A percentile compares a stretch with the other conserved stretches of the same genome.
These are phyloP conservation scores for Spodoptera littoralis DNA, from an alignment of 2,888 invertebrate species.

Conservation along the genomic window DNA sequence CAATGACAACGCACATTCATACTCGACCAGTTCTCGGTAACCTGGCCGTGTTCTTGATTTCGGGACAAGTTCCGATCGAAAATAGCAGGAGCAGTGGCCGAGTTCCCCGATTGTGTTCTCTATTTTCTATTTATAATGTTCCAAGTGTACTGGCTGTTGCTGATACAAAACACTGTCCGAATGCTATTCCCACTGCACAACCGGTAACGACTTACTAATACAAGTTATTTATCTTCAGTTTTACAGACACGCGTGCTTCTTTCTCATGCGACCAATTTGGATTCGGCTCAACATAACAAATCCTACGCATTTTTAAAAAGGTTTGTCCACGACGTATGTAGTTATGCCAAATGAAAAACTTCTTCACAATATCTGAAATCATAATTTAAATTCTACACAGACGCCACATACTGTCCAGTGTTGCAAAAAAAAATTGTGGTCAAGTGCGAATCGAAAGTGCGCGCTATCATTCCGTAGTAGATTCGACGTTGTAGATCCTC, in stretches of 20 bases:
- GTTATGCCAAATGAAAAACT: constrained; percentile 45
- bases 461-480: constrained; percentile 17
- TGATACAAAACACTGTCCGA: constrained; percentile 73
- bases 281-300: constrained; percentile 67
- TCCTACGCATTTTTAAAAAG: constrained; percentile 64
- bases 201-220: constrained; percentile 63
- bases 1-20: constrained; percentile 73
- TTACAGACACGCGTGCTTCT: constrained; percentile 63
- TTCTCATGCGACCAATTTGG: constrained; percentile 68
- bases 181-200: constrained; percentile 72
- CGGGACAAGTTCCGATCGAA: constrained; percentile 75
- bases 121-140: constrained; percentile 81
- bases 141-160: constrained; percentile 65
- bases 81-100: constrained; percentile 83
- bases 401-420: constrained; percentile 33
- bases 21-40: constrained; percentile 62
- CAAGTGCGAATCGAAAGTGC: constrained; percentile 16
- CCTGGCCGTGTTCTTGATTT: constrained; percentile 79
- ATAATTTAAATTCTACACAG: constrained; percentile 50
- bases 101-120: constrained; percentile 73
- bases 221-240: constrained; percentile 65
- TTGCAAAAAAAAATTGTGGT: constrained; percentile 20
- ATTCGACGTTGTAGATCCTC: not conserved
- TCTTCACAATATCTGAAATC: constrained; percentile 43
- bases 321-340: constrained; percentile 37